These are phyloP conservation scores for Eupithecia subfuscata DNA, from an alignment of 2,888 invertebrate species.

Conservation along the genomic window DNA sequence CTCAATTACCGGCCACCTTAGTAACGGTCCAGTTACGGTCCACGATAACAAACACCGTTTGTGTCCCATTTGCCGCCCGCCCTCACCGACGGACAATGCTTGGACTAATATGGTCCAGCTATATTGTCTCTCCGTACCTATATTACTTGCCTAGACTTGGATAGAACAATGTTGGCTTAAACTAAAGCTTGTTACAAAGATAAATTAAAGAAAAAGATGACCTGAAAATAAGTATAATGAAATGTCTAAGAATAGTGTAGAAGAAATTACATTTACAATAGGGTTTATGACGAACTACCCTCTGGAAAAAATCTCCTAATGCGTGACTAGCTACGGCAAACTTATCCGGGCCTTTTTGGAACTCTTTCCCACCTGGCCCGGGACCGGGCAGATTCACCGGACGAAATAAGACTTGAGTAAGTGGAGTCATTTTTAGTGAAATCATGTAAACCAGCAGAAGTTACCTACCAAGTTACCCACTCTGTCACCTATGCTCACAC, in stretches of 20 bases:
- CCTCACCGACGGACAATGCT: neutral
- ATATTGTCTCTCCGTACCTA: neutral
- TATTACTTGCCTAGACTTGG: neutral
- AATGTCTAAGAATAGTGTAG: neutral
- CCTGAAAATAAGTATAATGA: neutral
- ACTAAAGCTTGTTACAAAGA: neutral
- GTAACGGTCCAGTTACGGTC: slow-evolving; percentile 5
- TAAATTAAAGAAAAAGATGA: neutral
- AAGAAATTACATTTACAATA: neutral
- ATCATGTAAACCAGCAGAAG: neutral
- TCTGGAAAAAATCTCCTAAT: neutral
- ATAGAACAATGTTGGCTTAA: neutral
- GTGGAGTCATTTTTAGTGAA: neutral
- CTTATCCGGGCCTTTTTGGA: neutral
- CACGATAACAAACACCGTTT: slow-evolving; percentile 22
- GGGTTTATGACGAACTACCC: neutral
- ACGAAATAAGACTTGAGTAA: too few relatives aligned
- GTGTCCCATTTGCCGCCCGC: slow-evolving; percentile 17
- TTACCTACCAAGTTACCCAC: neutral
- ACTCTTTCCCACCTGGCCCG: neutral
- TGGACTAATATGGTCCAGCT: neutral
- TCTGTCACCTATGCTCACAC: neutral
- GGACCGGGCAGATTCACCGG: neutral
- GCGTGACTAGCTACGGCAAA: neutral
- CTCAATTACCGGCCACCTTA: slow-evolving; percentile 10